These are phyloP conservation scores for Halichondria panicea DNA, from an alignment of 37 sponge, comb jelly and placozoan species.

Conservation along the genomic window DNA sequence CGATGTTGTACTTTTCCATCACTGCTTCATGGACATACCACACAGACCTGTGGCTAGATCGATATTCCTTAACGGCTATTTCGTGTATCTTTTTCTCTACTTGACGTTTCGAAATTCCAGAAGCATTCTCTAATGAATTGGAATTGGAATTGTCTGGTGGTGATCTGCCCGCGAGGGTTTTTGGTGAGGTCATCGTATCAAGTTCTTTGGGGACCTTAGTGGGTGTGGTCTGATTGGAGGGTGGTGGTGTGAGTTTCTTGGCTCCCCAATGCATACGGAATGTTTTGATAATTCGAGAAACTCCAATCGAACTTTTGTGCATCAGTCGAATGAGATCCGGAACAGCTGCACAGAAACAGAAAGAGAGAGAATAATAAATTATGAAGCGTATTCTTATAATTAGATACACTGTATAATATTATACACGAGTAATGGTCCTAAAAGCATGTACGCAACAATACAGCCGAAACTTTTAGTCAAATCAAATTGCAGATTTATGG, in stretches of 20 bases:
- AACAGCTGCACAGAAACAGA: too few species aligned
- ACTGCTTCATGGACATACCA: conserved; percentile 66
- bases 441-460: too few species aligned
- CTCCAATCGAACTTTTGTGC: conserved; percentile 73
- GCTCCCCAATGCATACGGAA: conserved; percentile 78
- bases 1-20: conserved; percentile 44
- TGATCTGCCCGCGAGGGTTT: neutral
- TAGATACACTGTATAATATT: too few species aligned
- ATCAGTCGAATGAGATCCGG: conserved; percentile 80
- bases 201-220: too few species aligned
- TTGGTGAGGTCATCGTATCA: neutral
- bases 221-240: neutral
- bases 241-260: conserved; percentile 8
- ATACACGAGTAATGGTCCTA: too few species aligned
- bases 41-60: conserved; percentile 25
- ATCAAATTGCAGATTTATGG: too few species aligned
- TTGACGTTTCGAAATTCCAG: conserved; percentile 83
- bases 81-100: conserved; percentile 64
- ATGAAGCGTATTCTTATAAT: too few species aligned
- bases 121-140: conserved; percentile 20
- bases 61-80: conserved; percentile 71
- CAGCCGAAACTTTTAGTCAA: too few species aligned
- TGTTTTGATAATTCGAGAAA: conserved; percentile 49
- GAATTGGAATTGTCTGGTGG: neutral
- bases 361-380: neutral